A percentile compares a stretch with the other conserved stretches of the same genome.
phyloP scores from a whole-genome alignment of 2,113 vertebrate genomes.

The Phaethon lepturus region DNA sequence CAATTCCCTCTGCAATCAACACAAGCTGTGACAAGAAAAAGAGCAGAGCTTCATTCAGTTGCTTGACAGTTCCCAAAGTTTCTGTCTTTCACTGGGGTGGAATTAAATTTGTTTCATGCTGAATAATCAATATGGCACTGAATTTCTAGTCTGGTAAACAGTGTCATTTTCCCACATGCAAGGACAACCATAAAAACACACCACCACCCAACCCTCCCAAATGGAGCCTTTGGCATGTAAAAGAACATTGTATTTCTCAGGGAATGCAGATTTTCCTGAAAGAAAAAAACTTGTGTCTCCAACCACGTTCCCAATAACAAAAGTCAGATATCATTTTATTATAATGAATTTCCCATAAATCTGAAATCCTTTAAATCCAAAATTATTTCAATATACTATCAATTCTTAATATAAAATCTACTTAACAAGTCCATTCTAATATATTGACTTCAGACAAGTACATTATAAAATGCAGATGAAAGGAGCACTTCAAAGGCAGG shows the following conservation, averaged over 20 bases:
- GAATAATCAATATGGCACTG: neutral
- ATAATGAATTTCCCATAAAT: neutral
- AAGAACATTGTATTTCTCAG: neutral
- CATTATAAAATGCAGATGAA: neutral
- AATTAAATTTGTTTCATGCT: slow-evolving; percentile 6
- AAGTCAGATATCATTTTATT: neutral
- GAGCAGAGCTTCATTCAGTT: slow-evolving; percentile 9
- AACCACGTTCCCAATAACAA: neutral
- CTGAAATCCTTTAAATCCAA: neutral
- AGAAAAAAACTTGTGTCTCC: neutral
- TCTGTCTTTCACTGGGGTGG: neutral
- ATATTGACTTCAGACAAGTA: neutral
- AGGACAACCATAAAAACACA: neutral
- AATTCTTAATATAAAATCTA: neutral
- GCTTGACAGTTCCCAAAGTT: slow-evolving; percentile 11
- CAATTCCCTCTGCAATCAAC: slow-evolving; percentile 36
- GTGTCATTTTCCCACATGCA: neutral
- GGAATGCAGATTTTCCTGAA: neutral
- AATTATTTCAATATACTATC: neutral
- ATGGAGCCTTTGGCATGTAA: neutral
- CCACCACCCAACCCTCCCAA: neutral
- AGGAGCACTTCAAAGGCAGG: neutral
- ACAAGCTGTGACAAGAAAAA: slow-evolving; percentile 41
- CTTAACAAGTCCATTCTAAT: neutral
- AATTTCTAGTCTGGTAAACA: neutral